A percentile compares a stretch with the other conserved stretches of the same genome.
Conservation (phyloP, 30 jellyfish, hydroid and myxozoan species). For the Aurelia aurita region DNA sequence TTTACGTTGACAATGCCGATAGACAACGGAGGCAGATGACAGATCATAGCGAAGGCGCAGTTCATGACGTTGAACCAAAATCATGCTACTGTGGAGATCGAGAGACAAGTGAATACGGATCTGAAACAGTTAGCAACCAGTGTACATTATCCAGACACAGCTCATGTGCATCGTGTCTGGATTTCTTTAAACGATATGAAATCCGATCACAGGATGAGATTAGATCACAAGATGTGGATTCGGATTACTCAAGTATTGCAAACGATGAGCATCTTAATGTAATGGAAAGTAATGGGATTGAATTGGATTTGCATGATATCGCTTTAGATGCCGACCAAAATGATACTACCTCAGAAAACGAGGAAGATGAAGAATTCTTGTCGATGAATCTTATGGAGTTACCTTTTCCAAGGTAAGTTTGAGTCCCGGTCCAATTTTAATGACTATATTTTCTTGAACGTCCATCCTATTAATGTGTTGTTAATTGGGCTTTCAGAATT, state of each 20-base stretch:
- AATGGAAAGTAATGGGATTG: constrained; percentile 34
- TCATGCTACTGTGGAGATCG: constrained; percentile 44
- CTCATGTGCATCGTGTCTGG: constrained; percentile 62
- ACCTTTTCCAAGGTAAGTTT: constrained; percentile 57
- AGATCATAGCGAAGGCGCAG: constrained; percentile 1
- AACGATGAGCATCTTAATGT: constrained; percentile 56
- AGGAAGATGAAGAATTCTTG: constrained; percentile 50
- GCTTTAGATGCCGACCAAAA: constrained; percentile 1
- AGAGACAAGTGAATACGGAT: constrained; percentile 67
- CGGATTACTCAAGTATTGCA: constrained; percentile 89
- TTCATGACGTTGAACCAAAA: constrained; percentile 15
- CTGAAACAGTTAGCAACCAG: constrained; percentile 55
- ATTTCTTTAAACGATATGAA: constrained; percentile 20
- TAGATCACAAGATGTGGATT: constrained; percentile 4
- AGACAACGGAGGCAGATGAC: not conserved
- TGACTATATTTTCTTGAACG: too few species aligned
- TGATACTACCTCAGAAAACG: constrained; percentile 2
- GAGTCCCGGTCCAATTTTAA: not conserved
- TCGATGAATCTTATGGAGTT: constrained; percentile 66
- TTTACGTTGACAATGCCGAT: not conserved
- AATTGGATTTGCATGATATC: constrained; percentile 42
- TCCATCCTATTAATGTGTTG: too few species aligned
- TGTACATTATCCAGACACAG: constrained; percentile 57
- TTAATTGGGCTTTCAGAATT: too few species aligned
- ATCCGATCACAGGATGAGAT: constrained; percentile 54